phyloP scores from a whole-genome alignment of 2,113 vertebrate species.

The Stictonetta naevosa region DNA sequence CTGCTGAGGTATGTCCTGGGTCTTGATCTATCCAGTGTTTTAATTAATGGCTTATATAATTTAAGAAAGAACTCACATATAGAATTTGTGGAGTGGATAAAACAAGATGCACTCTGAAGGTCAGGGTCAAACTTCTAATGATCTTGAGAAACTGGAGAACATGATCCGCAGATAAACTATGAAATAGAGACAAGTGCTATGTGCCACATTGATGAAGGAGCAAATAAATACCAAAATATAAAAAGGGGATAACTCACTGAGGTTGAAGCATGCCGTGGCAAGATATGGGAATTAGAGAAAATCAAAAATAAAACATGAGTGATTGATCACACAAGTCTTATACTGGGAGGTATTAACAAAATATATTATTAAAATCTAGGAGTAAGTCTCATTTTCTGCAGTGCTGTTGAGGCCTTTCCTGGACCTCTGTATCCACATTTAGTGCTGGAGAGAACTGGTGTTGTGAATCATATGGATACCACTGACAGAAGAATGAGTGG shows the following conservation, averaged over 20 bases:
- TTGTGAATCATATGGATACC: neutral
- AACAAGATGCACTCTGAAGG: neutral
- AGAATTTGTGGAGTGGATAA: neutral
- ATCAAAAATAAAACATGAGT: neutral
- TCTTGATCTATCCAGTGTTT: neutral
- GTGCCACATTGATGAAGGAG: neutral
- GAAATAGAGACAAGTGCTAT: neutral
- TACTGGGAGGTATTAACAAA: slow-evolving; percentile 10
- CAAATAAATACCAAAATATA: neutral
- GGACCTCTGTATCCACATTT: neutral
- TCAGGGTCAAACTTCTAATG: neutral
- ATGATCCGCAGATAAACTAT: neutral
- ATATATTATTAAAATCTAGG: neutral
- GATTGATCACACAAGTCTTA: neutral
- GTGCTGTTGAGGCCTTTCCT: neutral
- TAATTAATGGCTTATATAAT: neutral
- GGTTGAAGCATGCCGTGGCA: neutral
- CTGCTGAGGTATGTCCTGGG: neutral
- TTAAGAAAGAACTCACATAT: neutral
- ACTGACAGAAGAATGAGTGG: neutral
- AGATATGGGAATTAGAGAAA: slow-evolving; percentile 8
- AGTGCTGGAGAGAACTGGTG: neutral
- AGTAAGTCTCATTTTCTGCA: neutral
- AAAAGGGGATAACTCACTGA: neutral
- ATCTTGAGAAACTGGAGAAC: neutral